Base-by-base conservation (phyloP, 2,797 vertebrate species). In the Clarias pachynema region DNA sequence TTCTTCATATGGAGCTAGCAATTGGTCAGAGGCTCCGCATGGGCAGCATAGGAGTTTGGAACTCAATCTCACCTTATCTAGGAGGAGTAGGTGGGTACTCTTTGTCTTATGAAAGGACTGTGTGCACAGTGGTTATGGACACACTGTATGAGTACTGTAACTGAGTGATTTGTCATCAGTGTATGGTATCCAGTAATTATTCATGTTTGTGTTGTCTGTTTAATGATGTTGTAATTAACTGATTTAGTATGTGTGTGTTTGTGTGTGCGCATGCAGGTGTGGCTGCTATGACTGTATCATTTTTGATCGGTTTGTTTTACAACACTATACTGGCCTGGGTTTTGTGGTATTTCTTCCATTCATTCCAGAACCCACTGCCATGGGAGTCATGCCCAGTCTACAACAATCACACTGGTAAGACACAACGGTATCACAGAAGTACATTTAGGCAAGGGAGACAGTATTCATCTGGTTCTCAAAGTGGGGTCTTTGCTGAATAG, bases 271-370 rank as follows among this genome's bases (percentile, higher is more conserved):
- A 53, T 81, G 6, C 92, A 97, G 97, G 96, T 82, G 82, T 95
- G 53, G 93, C 91, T 66, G 94, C 95, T 0, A 83, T 96, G 94
- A 53, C 89, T 0, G 91, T 94, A 15, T 96, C 95, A 0, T 90
- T 96, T 87, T 88, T 96, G 65, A 90, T 96, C 81, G 89, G 95
- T 80, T 82, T 96, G 22, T 97, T 96, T 90, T 97, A 97, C 89
- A 97, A 96, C 90, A 95, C 93, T 0, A 93, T 97, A 88, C 88
- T 97, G 84, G 91, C 93, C 29, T 97, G 96, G 97, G 93, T 97
- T 83, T 90, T 96, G 81, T 97, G 97, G 96, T 97, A 96, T 90
- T 92, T 97, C 73, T 92, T 96, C 86, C 94, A 96, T 88, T 97
- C 96, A 70, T 97, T 97, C 91, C 96, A 96, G 92, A 86, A 92